A percentile compares a stretch with the other conserved stretches of the same genome.
phyloP scores from a whole-genome alignment of 1,140 invertebrate genomes.

The Pseudachorutes palmiensis region DNA sequence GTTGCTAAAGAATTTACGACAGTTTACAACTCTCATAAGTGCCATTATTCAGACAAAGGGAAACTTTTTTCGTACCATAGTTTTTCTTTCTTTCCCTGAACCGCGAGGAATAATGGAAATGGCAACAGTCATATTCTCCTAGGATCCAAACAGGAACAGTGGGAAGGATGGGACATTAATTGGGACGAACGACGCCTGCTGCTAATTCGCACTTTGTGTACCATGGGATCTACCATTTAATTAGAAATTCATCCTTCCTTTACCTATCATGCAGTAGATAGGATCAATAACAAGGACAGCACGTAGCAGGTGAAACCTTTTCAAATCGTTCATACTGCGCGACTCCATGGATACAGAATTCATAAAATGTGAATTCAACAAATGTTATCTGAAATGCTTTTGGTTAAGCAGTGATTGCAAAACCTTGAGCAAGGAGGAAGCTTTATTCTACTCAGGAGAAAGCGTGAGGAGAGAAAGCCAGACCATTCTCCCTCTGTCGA shows the following conservation, averaged over 20 bases:
- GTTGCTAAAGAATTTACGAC: conserved; percentile 36
- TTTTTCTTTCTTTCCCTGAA: conserved; percentile 22
- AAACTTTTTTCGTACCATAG: conserved; percentile 30
- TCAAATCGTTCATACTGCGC: too few relatives aligned
- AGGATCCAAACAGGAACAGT: background rate
- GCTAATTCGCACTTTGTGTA: conserved; percentile 1
- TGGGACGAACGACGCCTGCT: background rate
- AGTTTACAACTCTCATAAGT: conserved; percentile 37
- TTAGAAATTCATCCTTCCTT: background rate
- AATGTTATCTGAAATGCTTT: too few relatives aligned
- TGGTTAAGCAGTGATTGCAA: too few relatives aligned
- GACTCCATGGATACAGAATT: too few relatives aligned
- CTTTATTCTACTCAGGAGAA: too few relatives aligned
- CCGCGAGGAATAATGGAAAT: background rate
- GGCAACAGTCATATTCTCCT: background rate
- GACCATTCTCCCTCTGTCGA: too few relatives aligned
- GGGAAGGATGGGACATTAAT: conserved; percentile 3
- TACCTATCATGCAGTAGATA: background rate
- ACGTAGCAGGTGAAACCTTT: too few relatives aligned
- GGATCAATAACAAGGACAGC: background rate
- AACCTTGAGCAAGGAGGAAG: too few relatives aligned
- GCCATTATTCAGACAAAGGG: conserved; percentile 35
- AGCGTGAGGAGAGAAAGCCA: too few relatives aligned
- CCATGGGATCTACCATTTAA: background rate
- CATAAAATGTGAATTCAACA: too few relatives aligned